These are phyloP conservation scores for Myopa tessellatipennis DNA, from an alignment of 2,888 invertebrate genomes.

Conservation along the genomic window DNA sequence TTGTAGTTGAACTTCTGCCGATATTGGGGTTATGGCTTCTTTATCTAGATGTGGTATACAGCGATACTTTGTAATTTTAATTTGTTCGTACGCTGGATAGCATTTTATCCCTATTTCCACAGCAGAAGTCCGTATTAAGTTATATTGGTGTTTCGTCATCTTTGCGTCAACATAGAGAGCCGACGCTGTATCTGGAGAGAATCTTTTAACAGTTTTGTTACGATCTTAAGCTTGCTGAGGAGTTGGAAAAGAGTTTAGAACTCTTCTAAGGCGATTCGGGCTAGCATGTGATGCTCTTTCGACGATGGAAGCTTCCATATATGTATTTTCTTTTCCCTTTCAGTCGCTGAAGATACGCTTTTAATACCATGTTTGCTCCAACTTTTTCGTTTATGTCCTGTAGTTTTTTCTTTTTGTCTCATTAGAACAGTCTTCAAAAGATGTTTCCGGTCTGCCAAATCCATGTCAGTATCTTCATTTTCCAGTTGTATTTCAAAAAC, in stretches of 20 bases:
- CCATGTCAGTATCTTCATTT: not conserved
- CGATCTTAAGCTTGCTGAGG: not conserved
- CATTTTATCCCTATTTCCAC: not conserved
- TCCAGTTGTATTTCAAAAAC: not conserved
- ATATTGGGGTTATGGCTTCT: no score
- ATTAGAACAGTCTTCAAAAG: not conserved
- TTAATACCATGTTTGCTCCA: not conserved
- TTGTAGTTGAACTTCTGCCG: no score
- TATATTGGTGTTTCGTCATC: conserved; percentile 4
- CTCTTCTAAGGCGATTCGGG: not conserved
- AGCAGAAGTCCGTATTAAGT: not conserved
- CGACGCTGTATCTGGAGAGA: not conserved
- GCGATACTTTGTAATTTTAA: not conserved
- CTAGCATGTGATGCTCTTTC: not conserved
- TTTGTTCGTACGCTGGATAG: not conserved
- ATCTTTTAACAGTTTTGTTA: not conserved
- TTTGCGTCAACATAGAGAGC: conserved; percentile 3
- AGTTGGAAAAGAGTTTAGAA: not conserved
- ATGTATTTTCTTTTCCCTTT: not conserved
- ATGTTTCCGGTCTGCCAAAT: not conserved
- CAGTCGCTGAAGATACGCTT: not conserved
- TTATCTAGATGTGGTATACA: no score
- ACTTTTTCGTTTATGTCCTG: not conserved
- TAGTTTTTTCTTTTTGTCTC: not conserved
- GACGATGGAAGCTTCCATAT: not conserved